Base-by-base conservation (phyloP, 1,140 invertebrate species). In the Hyles vespertilio region DNA sequence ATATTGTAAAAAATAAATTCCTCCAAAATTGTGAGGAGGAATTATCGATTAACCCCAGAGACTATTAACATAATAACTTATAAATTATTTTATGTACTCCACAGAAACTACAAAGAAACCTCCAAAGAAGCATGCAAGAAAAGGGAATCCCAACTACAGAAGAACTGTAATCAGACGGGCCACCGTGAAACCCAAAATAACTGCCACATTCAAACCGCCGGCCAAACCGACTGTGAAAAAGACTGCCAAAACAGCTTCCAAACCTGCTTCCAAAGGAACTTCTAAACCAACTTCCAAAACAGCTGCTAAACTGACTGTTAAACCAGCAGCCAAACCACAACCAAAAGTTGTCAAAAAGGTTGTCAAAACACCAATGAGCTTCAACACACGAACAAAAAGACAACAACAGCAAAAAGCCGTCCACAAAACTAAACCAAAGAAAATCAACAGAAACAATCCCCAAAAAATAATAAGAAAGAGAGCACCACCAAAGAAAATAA, bases 91-190 rank as follows among this genome's bases (percentile, higher is more conserved):
- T 51, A 7, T 51, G 10, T 11, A n/a, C 4, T 56, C 65, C 63
- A 40, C 48, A 72, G 73, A 65, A 52, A 70, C 66, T 46, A 58
- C 63, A 11, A 72, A 67, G 44, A 73, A 76, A 49, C 48, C 62
- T 53, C 22, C 47, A 9, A 62, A 65, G 11, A 67, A 74, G 51
- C 57, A 22, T 22, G 22, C 22, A 22, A 22, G 33, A 32, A 51
- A 46, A 50, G n/a, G 52, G 44, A 22, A 22, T 22, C 22, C 22
- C 22, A 33, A 53, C 10, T 9, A 22, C 10, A 56, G 48, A 51
- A 51, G 50, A n/a, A 51, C 50, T 9, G 32, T 33, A 5, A 34
- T 51, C 50, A 51, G 32, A 8, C n/a, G 65, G 59, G 46, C 40
- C 5, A n/a, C n/a, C 5, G 12, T 12, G 40, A 54, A 43, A 48